Percentiles rank a stretch among this genome's conserved stretches.
These are phyloP conservation scores for Merops nubicus DNA, from an alignment of 2,113 vertebrate species.

Conservation along the genomic window DNA sequence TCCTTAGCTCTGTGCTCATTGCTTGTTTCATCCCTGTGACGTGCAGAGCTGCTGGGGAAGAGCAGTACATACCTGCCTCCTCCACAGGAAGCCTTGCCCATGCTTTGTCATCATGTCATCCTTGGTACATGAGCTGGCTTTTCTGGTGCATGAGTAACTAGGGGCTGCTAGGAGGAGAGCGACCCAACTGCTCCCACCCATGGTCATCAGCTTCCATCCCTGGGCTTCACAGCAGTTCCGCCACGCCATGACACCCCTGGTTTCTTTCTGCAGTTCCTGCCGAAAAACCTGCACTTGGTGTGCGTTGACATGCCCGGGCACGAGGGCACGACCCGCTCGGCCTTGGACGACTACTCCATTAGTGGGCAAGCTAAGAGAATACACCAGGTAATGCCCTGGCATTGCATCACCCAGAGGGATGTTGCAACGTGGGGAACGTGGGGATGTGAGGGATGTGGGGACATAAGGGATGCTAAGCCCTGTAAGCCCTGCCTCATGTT, in stretches of 20 bases:
- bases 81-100: not conserved
- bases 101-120: not conserved
- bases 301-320: constrained; percentile 97
- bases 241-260: not conserved
- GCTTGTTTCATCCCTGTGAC: not conserved
- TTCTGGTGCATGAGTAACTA: not conserved
- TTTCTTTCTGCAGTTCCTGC: constrained; percentile 82
- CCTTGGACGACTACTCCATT: constrained; percentile 88
- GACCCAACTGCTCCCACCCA: rapidly evolving
- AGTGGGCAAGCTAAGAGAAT: constrained; percentile 89
- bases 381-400: constrained; percentile 83
- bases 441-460: not conserved
- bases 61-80: not conserved
- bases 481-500: rapidly evolving
- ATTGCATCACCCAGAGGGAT: not conserved
- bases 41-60: not conserved
- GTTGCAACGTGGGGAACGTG: no score
- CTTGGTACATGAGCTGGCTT: not conserved
- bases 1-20: not conserved
- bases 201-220: not conserved
- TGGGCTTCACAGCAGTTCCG: not conserved
- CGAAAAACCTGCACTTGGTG: constrained; percentile 86
- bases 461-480: not conserved
- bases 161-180: not conserved
- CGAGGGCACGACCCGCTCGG: constrained; percentile 87